Base-by-base conservation (phyloP, 2,888 invertebrate genomes). In the Druceiella hillmani region DNA sequence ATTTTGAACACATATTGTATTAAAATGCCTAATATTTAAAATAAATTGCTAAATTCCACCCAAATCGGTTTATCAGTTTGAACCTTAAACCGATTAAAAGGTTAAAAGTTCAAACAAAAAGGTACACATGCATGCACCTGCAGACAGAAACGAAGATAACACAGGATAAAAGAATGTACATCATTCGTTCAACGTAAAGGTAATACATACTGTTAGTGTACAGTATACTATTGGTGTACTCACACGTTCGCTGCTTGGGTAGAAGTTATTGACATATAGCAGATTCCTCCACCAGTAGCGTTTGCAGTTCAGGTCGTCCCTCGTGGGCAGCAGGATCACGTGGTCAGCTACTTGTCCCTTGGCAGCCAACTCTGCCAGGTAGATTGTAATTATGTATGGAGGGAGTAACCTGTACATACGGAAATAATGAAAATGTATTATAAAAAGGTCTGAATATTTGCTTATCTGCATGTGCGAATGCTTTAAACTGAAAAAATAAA, bases 241-340 rank as follows among this genome's bases (percentile, higher is more conserved):
- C 50, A 81, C 82, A 70, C 78, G 72, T 53, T 81, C 75, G 2
- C 66, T 60, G 6, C 61, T 55, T 1, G 79, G 75, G 49, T 75
- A 80, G 17, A 76, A 62, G 2, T 75, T 79, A 47, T 78, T 77
- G 30, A 81, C 55, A 50, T 78, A 82, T 1, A 81, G 60, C 9
- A 78, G 59, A 54, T 81, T 81, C 41, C 76, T 63, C 79, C 81
- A 81, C 75, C 80, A 79, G 55, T 75, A 69, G 20, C 57, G 52
- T 40, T 70, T 69, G 52, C 82, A 82, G 50, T 69, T 76, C 37
- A 54, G 46, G 41, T 74, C 67, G 56, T 81, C 80, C 22, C 58
- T 57, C 32, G 75, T 75, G 0, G 75, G 75, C 3, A 78, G 62
- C 38, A 72, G 61, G 45, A 80, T 59, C 2, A 66, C 62, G 1